These are phyloP conservation scores for Dryobotodes eremita DNA, from an alignment of 2,888 invertebrate genomes.

Conservation along the genomic window DNA sequence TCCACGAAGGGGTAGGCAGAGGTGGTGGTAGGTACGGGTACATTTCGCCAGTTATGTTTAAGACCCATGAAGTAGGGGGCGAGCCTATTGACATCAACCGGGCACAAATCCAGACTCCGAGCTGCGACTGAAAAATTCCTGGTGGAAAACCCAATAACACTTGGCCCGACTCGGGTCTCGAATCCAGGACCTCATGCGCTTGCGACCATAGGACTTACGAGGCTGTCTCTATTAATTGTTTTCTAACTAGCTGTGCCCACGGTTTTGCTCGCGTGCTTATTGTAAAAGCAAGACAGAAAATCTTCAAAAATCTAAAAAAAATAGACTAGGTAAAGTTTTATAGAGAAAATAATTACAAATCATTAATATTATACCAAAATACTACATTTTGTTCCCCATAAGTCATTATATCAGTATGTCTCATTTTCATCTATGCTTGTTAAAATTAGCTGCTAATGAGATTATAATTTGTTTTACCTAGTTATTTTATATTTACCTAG, in stretches of 20 bases:
- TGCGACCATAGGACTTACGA: too few relatives aligned
- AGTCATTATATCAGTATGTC: neutral
- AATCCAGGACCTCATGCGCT: too few relatives aligned
- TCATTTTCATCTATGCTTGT: neutral
- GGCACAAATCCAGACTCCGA: neutral
- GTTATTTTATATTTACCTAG: neutral
- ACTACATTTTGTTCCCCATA: neutral
- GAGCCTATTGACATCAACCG: neutral
- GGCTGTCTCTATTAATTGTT: neutral
- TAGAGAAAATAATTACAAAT: too few relatives aligned
- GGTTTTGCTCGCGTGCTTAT: neutral
- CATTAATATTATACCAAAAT: neutral
- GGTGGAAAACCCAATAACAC: too few relatives aligned
- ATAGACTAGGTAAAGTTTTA: neutral
- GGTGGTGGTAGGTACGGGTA: too few relatives aligned
- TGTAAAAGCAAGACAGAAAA: neutral
- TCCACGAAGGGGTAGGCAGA: neutral
- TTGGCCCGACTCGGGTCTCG: too few relatives aligned
- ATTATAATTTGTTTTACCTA: constrained; percentile 31
- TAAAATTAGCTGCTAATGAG: constrained; percentile 22
- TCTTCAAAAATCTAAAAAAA: neutral
- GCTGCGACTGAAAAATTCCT: neutral
- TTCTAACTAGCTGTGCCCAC: neutral
- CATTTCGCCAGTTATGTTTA: neutral
- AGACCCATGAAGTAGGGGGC: neutral